Evolutionary conservation across 2,888 invertebrate genomes (phyloP).

Genomic region (Hemicrepidius hirtus): DNA sequence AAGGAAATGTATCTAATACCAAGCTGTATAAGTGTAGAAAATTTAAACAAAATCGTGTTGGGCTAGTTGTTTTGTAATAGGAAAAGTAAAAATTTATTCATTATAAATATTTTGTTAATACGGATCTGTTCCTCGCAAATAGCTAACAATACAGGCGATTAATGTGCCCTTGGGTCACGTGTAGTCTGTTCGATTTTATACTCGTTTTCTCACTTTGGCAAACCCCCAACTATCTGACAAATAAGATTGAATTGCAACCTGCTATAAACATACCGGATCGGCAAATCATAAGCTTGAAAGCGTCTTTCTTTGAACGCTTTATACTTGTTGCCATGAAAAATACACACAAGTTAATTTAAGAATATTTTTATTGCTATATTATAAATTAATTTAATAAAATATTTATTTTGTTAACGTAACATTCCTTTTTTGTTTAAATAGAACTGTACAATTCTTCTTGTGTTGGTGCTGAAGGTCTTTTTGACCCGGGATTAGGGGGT

Average conservation of each 20-base stretch:
- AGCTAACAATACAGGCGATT: conserved; percentile 60
- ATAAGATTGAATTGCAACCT: conserved; percentile 65
- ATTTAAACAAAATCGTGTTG: too few species aligned
- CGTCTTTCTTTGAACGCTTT: conserved; percentile 28
- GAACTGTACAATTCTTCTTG: conserved; percentile 18
- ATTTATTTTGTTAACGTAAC: too few species aligned
- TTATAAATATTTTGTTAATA: background rate
- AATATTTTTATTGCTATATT: too few species aligned
- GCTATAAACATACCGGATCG: conserved; percentile 64
- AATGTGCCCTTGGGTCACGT: conserved; percentile 59
- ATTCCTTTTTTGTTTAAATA: too few species aligned
- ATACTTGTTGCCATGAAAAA: background rate
- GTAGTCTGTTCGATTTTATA: conserved; percentile 64
- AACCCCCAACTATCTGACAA: conserved; percentile 60
- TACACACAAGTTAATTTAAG: background rate
- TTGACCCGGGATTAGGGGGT: conserved; percentile 59
- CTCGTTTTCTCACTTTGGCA: conserved; percentile 66
- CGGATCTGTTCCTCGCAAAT: conserved; percentile 29
- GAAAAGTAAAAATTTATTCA: too few species aligned
- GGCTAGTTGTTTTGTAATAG: too few species aligned
- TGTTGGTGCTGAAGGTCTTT: background rate
- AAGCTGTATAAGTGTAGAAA: too few species aligned
- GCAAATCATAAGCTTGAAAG: conserved; percentile 28
- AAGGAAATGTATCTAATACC: too few species aligned
- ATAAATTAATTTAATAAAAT: too few species aligned